Conservation (phyloP, 2,113 vertebrate genomes). For the Phylloscopus whistleri region DNA sequence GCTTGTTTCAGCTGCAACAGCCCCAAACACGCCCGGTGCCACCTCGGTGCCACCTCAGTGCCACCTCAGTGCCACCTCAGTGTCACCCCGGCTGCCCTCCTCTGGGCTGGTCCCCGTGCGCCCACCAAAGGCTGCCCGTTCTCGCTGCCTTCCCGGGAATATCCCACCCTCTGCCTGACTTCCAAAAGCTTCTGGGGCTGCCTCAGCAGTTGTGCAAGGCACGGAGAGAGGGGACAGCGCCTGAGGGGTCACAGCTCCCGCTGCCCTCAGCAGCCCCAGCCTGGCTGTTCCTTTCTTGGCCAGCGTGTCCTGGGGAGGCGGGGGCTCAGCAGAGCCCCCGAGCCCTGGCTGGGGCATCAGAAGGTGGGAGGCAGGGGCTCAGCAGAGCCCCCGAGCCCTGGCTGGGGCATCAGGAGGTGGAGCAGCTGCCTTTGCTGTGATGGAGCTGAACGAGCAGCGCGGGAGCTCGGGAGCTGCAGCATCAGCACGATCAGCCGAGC, state of each 20-base stretch:
- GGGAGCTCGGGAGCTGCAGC: not conserved
- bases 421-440: not conserved
- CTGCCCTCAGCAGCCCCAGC: not conserved
- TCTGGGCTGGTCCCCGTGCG: rapidly evolving
- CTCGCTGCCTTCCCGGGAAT: not conserved
- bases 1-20: not conserved
- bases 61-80: too few species aligned
- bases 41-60: not conserved
- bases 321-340: not conserved
- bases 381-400: not conserved
- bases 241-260: not conserved
- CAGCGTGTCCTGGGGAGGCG: not conserved
- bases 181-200: not conserved
- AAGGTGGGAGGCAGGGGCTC: rapidly evolving
- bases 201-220: not conserved
- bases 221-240: not conserved
- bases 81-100: rapidly evolving
- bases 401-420: not conserved
- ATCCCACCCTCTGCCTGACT: not conserved
- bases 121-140: not conserved
- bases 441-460: not conserved
- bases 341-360: not conserved
- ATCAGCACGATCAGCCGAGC: not conserved
- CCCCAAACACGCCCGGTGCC: not conserved
- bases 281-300: not conserved